Percentiles rank a stretch among this genome's conserved stretches.
Conservation (phyloP, 2,888 invertebrate species). For the Phyllotreta striolata region DNA sequence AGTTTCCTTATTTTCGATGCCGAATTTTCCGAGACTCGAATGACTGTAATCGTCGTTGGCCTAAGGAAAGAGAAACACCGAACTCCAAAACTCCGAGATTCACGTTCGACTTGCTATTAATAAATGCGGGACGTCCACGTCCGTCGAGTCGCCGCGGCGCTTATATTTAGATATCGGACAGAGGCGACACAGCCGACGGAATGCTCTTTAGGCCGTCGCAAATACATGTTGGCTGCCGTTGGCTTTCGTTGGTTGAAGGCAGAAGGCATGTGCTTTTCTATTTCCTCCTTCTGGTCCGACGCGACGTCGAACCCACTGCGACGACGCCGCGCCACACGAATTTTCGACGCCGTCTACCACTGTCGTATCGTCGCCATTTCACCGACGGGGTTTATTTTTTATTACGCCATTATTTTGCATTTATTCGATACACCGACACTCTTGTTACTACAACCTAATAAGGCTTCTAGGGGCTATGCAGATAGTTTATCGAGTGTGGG, state of each 20-base stretch:
- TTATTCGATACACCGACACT: too few relatives aligned
- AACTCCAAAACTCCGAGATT: constrained; percentile 40
- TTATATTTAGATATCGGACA: constrained; percentile 47
- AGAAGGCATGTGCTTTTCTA: constrained; percentile 39
- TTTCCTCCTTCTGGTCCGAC: constrained; percentile 32
- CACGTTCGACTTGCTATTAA: constrained; percentile 49
- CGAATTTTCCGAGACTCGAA: constrained; percentile 32
- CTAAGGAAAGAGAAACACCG: constrained; percentile 42
- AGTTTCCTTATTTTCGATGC: background rate
- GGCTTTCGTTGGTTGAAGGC: constrained; percentile 15
- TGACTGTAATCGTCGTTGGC: constrained; percentile 36
- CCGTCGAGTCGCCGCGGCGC: constrained; percentile 49
- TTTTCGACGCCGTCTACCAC: constrained; percentile 38
- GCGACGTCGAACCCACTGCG: constrained; percentile 38
- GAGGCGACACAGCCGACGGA: constrained; percentile 32
- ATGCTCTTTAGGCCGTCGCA: constrained; percentile 38
- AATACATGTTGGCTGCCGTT: constrained; percentile 40
- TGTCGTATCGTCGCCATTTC: background rate
- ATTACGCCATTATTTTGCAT: too few relatives aligned
- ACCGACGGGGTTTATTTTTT: background rate
- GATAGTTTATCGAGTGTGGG: too few relatives aligned
- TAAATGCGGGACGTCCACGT: constrained; percentile 50
- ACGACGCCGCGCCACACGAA: constrained; percentile 38
- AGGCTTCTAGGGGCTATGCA: background rate
- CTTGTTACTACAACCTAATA: too few relatives aligned